Evolutionary conservation across 2,113 vertebrate genomes (phyloP).

Genomic region (Furnarius figulus): DNA sequence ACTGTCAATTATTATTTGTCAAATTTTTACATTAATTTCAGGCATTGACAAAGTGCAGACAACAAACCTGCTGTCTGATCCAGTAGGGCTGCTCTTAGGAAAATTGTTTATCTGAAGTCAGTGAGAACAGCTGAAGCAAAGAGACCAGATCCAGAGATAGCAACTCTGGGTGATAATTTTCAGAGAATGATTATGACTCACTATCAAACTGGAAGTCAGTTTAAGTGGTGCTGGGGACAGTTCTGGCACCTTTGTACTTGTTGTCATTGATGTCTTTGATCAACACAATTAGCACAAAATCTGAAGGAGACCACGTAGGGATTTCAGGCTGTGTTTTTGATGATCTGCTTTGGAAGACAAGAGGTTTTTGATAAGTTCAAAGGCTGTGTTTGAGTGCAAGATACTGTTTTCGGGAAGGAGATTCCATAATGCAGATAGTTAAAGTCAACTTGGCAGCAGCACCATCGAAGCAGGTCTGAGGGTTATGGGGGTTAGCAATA

Average conservation of each 20-base stretch:
- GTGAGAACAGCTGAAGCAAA: background rate
- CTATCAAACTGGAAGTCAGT: background rate
- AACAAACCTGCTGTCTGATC: fast-evolving
- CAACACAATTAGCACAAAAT: background rate
- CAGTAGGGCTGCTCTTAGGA: background rate
- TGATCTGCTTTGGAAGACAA: background rate
- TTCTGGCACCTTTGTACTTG: background rate
- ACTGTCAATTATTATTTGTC: background rate
- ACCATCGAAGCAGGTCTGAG: background rate
- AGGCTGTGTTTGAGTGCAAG: background rate
- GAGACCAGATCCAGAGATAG: background rate
- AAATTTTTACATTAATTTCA: background rate
- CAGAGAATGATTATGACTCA: background rate
- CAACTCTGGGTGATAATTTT: background rate
- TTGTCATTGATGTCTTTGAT: background rate
- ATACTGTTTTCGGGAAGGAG: background rate
- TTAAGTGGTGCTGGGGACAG: background rate
- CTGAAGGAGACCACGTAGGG: background rate
- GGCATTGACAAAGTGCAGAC: background rate
- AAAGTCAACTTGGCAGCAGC: background rate
- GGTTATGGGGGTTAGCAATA: background rate
- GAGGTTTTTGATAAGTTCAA: background rate
- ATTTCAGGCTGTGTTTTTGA: background rate
- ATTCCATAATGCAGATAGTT: background rate
- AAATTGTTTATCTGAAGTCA: background rate